Percentiles rank a stretch among this genome's conserved stretches.
These are phyloP conservation scores for Aegotheles bennettii DNA, from an alignment of 2,113 vertebrate species.

Conservation along the genomic window DNA sequence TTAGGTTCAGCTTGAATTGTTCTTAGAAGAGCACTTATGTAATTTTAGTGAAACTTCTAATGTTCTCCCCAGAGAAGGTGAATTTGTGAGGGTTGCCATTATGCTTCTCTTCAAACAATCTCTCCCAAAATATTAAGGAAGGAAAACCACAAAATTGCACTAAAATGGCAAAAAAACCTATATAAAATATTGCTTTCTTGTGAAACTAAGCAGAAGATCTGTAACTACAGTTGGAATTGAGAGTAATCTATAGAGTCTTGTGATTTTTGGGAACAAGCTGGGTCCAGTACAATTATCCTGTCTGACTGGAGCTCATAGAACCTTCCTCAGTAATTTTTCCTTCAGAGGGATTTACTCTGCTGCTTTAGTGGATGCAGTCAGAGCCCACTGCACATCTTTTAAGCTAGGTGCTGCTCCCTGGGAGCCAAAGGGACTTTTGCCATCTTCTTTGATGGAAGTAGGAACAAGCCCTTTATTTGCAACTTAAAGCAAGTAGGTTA, in stretches of 20 bases:
- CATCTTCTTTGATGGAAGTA: constrained; percentile 24
- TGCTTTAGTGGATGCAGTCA: background rate
- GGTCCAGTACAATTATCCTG: background rate
- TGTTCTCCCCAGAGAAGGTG: background rate
- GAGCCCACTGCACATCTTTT: background rate
- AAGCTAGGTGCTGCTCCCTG: background rate
- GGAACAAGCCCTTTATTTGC: constrained; percentile 57
- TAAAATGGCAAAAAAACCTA: background rate
- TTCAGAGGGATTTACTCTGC: background rate
- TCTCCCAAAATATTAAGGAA: background rate
- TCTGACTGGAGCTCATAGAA: background rate
- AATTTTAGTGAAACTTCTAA: background rate
- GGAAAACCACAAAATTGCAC: background rate
- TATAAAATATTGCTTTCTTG: background rate
- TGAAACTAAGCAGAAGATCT: background rate
- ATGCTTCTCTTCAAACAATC: background rate
- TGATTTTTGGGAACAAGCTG: background rate
- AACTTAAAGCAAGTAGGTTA: constrained; percentile 66
- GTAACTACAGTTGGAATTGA: background rate
- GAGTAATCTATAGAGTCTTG: background rate
- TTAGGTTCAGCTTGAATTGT: background rate
- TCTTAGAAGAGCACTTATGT: background rate
- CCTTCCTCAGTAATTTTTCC: background rate
- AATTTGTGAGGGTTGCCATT: background rate
- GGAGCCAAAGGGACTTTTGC: constrained; percentile 17